Percentiles rank a stretch among this genome's conserved stretches.
Evolutionary conservation across 2,888 invertebrate species (phyloP).

Genomic region (Microplitis manilae): DNA sequence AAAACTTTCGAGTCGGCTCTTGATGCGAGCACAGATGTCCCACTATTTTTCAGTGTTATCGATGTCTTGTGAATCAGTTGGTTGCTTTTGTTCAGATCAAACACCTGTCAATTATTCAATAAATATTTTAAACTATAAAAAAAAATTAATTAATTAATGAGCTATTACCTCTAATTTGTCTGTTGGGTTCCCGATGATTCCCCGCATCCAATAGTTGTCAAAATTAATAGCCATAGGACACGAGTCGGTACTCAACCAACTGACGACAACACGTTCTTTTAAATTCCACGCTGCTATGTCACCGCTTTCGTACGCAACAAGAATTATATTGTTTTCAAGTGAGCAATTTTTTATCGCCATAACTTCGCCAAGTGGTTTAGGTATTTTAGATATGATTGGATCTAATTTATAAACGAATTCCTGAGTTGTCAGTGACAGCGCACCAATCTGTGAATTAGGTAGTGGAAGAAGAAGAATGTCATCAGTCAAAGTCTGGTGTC

Average conservation of each 20-base stretch:
- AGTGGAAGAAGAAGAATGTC: constrained; percentile 79
- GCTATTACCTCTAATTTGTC: constrained; percentile 75
- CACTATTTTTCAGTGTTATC: constrained; percentile 81
- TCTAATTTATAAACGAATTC: constrained; percentile 60
- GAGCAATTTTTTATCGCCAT: constrained; percentile 78
- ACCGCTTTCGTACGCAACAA: constrained; percentile 84
- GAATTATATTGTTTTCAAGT: constrained; percentile 72
- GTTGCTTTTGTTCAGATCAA: constrained; percentile 59
- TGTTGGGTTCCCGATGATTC: constrained; percentile 79
- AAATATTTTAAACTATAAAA: constrained; percentile 17
- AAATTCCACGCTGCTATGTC: constrained; percentile 82
- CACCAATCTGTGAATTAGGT: constrained; percentile 75
- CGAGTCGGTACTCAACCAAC: constrained; percentile 75
- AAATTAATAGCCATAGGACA: constrained; percentile 83
- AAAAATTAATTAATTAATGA: constrained; percentile 7
- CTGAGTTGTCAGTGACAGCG: constrained; percentile 73
- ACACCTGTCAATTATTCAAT: constrained; percentile 54
- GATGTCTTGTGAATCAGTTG: constrained; percentile 71
- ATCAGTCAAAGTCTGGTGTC: constrained; percentile 73
- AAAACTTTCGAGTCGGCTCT: constrained; percentile 82
- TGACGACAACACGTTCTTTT: constrained; percentile 75
- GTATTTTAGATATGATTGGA: constrained; percentile 48
- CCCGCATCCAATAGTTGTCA: constrained; percentile 77
- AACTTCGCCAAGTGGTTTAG: constrained; percentile 74
- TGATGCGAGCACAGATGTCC: constrained; percentile 80